Evolutionary conservation across 2,888 invertebrate genomes (phyloP), one percentile per base, ranked within the genome.

Genomic region (Morpho helenor): DNA sequence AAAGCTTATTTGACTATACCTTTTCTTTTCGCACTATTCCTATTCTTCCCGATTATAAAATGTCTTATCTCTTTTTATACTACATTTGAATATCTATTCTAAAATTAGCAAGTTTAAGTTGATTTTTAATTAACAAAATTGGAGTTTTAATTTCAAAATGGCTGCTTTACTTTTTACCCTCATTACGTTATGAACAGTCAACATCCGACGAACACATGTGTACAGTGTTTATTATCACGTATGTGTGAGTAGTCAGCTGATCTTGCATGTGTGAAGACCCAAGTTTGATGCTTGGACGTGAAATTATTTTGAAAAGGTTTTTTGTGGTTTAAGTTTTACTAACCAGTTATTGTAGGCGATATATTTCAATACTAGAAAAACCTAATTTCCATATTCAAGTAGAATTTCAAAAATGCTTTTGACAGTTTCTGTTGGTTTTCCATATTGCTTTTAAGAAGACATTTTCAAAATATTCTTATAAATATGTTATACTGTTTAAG

Each of bases 181-280:
- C 82, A 81, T 87, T 85, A 84, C 77, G 78, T 77, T 73, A 73
- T 68, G 76, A 74, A 75, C 75, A 79, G 76, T 78, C 80, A 79
- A 82, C 80, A 81, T 79, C 75, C 77, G 75, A 76, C 75, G 64
- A 71, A 71, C 75, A 79, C 79, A 76, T 60, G 69, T 16, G 16
- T 46, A 46, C 8, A 57, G 62, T 74, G 75, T 77, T 75, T 79
- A 75, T 76, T 73, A 76, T 75, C 58, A 46, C 46, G 41, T 45
- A 31, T 77, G 85, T 84, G 83, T 80, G 81, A 53, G 84, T 78
- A 80, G 81, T 84, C 85, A 85, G 87, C 85, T 87, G 85, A 74
- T 80, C 76, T 66, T 76, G 74, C n/a, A 39, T 55, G 48, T 54
- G 44, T 43, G 49, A 44, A 49, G 43, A 39, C 49, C 49, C 53